A percentile compares a stretch with the other conserved stretches of the same genome.
phyloP scores from a whole-genome alignment of 1,140 invertebrate genomes.

The Rhagoletis zephyria region DNA sequence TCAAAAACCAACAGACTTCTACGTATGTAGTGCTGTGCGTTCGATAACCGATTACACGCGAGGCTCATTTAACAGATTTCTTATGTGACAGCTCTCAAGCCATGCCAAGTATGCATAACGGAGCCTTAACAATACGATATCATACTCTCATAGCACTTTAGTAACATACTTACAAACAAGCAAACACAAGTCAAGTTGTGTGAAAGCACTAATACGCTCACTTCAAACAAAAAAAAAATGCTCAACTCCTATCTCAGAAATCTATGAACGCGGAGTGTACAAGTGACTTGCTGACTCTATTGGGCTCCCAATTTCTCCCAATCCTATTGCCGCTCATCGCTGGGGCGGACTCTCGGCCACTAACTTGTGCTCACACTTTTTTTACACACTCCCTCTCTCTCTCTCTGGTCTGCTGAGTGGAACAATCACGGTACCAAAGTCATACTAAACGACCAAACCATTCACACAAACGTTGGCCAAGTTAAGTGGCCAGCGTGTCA shows the following conservation, averaged over 20 bases:
- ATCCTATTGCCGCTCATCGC: neutral
- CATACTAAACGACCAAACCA: no score
- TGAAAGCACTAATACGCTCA: neutral
- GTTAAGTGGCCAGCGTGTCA: neutral
- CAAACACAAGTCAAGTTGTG: neutral
- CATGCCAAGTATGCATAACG: no score
- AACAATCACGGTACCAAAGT: no score
- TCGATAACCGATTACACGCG: no score
- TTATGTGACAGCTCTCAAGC: no score
- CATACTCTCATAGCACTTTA: neutral
- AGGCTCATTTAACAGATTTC: no score
- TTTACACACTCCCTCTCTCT: neutral
- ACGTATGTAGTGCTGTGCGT: no score
- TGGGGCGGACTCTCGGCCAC: neutral
- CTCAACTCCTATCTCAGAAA: conserved; percentile 29
- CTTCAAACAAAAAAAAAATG: neutral
- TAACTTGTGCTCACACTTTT: neutral
- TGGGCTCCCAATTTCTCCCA: neutral
- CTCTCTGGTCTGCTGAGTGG: no score
- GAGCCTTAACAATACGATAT: neutral
- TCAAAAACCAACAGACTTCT: no score
- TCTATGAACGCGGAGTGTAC: neutral
- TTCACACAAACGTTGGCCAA: neutral
- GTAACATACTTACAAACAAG: neutral
- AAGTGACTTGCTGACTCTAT: neutral